Percentiles rank a stretch among this genome's conserved stretches.
Conservation (phyloP, 2,888 invertebrate genomes). For the Zygaena filipendulae region DNA sequence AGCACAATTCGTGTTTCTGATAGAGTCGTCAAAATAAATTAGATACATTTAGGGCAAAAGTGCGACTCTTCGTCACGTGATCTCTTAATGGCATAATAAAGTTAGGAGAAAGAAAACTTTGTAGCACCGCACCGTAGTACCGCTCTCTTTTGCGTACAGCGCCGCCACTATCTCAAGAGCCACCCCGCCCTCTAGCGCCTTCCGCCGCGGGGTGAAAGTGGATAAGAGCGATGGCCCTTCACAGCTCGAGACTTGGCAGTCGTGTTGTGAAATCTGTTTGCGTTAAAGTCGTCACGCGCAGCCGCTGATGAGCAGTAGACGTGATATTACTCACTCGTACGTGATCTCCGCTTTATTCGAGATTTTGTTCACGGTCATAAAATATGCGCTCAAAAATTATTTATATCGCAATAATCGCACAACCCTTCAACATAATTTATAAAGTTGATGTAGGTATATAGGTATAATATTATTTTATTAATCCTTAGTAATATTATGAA, state of each 20-base stretch:
- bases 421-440: neutral
- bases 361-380: conserved; percentile 31
- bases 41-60: conserved; percentile 43
- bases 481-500: too few relatives aligned
- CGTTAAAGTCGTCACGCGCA: conserved; percentile 65
- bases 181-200: too few relatives aligned
- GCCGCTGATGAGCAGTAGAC: conserved; percentile 64
- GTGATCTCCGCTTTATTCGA: conserved; percentile 56
- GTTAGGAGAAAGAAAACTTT: conserved; percentile 60
- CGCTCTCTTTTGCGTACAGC: conserved; percentile 62
- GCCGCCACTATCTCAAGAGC: too few relatives aligned
- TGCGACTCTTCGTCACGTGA: conserved; percentile 55
- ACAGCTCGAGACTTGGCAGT: conserved; percentile 37
- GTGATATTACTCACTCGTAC: conserved; percentile 66
- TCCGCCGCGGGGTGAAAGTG: too few relatives aligned
- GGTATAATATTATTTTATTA: conserved; percentile 9
- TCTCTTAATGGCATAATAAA: conserved; percentile 64
- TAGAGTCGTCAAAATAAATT: conserved; percentile 47
- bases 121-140: conserved; percentile 29
- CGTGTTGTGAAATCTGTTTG: conserved; percentile 62
- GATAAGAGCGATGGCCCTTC: too few relatives aligned
- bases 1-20: conserved; percentile 34
- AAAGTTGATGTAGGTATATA: neutral
- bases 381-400: conserved; percentile 40
- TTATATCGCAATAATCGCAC: too few relatives aligned